Base-by-base conservation (phyloP, 2,888 invertebrate species). In the Anaspis maculata region DNA sequence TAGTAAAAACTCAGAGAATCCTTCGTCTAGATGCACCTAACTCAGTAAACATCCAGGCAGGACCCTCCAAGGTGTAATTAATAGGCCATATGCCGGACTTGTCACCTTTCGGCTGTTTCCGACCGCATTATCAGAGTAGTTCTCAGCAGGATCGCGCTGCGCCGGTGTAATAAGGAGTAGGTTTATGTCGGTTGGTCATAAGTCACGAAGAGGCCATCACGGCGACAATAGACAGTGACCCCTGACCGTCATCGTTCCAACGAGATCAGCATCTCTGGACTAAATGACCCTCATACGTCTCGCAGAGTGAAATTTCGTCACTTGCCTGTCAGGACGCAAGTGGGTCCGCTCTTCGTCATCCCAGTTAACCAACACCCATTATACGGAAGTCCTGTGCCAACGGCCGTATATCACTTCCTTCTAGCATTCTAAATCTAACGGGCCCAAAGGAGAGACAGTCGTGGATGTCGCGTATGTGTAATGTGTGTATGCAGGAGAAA, bases 331-430 rank as follows among this genome's bases (percentile, higher is more conserved):
- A 45, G 39, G 33, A 38, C 41, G 27, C 45, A 42, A 45, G 40
- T 41, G 34, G 46, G 48, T 37, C 42, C 37, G 42, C 36, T 42
- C 32, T 49, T 32, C 39, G 43, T 48, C 51, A 49, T 49, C 37
- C 43, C 26, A 26, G 30, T 41, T 48, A 45, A 48, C 43, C 41
- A 39, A 45, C 46, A 24, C 35, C 45, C 42, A 50, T 48, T 50
- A 49, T 37, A 42, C 40, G 44, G 37, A 41, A 44, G 39, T 41
- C 34, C 37, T 30, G 30, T 32, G 44, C 32, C 40, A 37, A 5
- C 5, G 40, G 31, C 38, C 48, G 39, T 48, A 36, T 31, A 45
- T 48, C 48, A 46, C 28, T 23, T 15, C 30, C 19, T 9, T 19
- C 19, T 6, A 19, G 19, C 19, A 5, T 26, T 32, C 14, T 24